phyloP scores from a whole-genome alignment of 53 echinoderm and acorn worm genomes.

The Mesocentrotus franciscanus region DNA sequence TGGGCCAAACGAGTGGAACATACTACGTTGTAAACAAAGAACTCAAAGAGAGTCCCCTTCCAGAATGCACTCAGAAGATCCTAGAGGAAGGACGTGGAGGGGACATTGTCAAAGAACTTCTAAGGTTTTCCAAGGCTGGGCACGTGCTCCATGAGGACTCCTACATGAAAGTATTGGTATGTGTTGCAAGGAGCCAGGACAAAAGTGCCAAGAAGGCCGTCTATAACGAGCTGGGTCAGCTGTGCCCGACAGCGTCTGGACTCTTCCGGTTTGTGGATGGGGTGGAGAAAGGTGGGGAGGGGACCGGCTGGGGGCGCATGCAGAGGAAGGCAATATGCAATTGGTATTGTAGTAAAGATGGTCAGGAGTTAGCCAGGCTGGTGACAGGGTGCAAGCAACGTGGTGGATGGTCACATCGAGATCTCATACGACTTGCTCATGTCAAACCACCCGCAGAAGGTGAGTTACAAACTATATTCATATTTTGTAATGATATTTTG shows the following conservation, averaged over 20 bases:
- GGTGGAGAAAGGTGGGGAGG: conserved; percentile 76
- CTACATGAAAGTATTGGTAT: conserved; percentile 74
- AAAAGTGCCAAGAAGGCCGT: conserved; percentile 72
- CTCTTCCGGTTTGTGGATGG: conserved; percentile 87
- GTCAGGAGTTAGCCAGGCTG: conserved; percentile 75
- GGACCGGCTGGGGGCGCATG: conserved; percentile 92
- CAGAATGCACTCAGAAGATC: conserved; percentile 77
- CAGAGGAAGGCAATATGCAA: conserved; percentile 83
- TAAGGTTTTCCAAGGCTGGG: conserved; percentile 71
- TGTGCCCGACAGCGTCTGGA: conserved; percentile 83
- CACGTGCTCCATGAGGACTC: conserved; percentile 72
- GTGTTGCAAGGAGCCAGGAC: conserved; percentile 80
- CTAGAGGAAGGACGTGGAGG: conserved; percentile 78
- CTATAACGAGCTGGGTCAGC: conserved; percentile 78
- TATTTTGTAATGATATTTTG: not conserved
- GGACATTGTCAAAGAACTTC: conserved; percentile 81
- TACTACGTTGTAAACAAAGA: conserved; percentile 80
- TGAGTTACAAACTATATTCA: conserved; percentile 42
- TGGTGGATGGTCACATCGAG: conserved; percentile 89
- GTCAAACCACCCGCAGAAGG: conserved; percentile 87
- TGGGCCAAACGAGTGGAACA: conserved; percentile 87
- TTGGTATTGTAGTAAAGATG: conserved; percentile 87
- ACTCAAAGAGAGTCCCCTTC: conserved; percentile 55
- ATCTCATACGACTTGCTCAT: conserved; percentile 86
- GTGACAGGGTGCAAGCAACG: conserved; percentile 85